Base-by-base conservation (phyloP, 1,140 invertebrate genomes). In the Chrysomallon squamiferum region DNA sequence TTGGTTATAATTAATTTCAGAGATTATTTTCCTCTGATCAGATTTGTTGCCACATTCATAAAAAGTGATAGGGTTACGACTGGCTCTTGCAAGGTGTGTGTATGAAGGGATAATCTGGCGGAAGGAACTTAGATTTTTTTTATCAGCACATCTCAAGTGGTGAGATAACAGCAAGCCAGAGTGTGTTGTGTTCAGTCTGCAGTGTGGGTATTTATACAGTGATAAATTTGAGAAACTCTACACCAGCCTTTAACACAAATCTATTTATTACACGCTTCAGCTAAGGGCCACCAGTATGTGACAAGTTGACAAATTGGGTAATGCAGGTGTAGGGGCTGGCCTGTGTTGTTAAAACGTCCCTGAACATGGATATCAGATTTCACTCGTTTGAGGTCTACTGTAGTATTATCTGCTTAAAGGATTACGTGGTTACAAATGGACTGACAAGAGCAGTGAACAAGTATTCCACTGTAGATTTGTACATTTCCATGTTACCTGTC, bases 151-250 rank as follows among this genome's bases (percentile, higher is more conserved):
- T 38, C 35, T 38, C 35, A 38, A 38, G 35, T 38, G 35, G 6
- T 38, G 15, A 38, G 35, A 38, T 38, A 38, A 38, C 35, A 15
- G 35, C 35, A 38, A 38, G 35, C 35, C 35, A 5, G 35, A 7
- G 35, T 38, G 35, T 38, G 35, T 38, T 38, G 35, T 38, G 35
- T 38, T 38, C 35, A n/a, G 35, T 38, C 15, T 38, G 35, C 15
- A 20, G 50, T 47, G n/a, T 9, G 6, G 11, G 9, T 54, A 30
- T 54, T 54, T 54, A 54, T 30, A 54, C 25, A 54, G 50, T 54
- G 50, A 54, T 54, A 54, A 54, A 54, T 25, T 54, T 54, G 50
- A 3, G 50, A 25, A 54, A 54, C 50, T 30, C 29, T 54, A 54
- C 50, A 25, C 22, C 25, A 27, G 22, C 50, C 50, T 54, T 15